Evolutionary conservation across 2,797 vertebrate species (phyloP).

Genomic region (Adrianichthys oophorus): DNA sequence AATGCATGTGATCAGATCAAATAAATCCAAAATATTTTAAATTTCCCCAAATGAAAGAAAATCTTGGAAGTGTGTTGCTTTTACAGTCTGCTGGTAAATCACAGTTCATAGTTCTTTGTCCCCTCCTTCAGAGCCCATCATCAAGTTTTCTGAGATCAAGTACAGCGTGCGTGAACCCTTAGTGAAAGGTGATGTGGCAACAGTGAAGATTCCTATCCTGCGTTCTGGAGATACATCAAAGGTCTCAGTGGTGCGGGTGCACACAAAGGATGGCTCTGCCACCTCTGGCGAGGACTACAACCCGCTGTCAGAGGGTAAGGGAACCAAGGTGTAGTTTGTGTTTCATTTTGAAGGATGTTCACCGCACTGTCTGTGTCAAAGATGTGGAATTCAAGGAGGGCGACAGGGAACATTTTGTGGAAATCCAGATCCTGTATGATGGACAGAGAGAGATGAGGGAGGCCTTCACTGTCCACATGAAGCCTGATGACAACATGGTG

Average conservation of each 20-base stretch:
- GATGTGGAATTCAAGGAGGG: slow-evolving; percentile 87
- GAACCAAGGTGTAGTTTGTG: not conserved
- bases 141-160: slow-evolving; percentile 86
- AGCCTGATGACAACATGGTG: slow-evolving; percentile 89
- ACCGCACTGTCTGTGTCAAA: slow-evolving; percentile 40
- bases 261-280: slow-evolving; percentile 88
- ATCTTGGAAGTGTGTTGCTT: not conserved
- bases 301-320: slow-evolving; percentile 85
- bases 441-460: slow-evolving; percentile 88
- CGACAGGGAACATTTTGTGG: slow-evolving; percentile 82
- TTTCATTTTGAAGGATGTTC: slow-evolving; percentile 2
- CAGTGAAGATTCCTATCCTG: slow-evolving; percentile 82
- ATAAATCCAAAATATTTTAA: not conserved
- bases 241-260: slow-evolving; percentile 85
- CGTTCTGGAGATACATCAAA: slow-evolving; percentile 83
- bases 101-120: not conserved
- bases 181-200: slow-evolving; percentile 72
- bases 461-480: slow-evolving; percentile 86
- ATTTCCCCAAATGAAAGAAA: too few species aligned
- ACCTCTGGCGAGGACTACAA: slow-evolving; percentile 88
- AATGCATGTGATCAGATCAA: not conserved
- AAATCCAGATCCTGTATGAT: slow-evolving; percentile 84
- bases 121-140: slow-evolving; percentile 79
- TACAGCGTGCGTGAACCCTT: slow-evolving; percentile 85
- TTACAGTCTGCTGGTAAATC: not conserved